Evolutionary conservation across 2,797 vertebrate genomes (phyloP), one percentile per base, ranked within the genome.

Genomic region (Rhodeus uyekii): DNA sequence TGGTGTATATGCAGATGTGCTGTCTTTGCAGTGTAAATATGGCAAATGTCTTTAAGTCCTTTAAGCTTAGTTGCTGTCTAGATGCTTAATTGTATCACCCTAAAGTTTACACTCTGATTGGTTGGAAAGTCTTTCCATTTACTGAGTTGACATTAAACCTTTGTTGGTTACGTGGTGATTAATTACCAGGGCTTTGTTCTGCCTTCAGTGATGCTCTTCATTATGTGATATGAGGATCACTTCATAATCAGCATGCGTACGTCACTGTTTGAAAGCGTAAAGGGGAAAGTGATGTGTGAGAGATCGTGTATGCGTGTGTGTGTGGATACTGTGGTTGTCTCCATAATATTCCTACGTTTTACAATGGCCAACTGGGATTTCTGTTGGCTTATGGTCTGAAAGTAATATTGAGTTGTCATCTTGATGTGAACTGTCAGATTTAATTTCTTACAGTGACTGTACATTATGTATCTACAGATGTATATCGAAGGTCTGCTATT

Each of bases 351-450:
- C 18, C 64, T 71, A 58, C 72, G 16, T 64, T 65, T 38, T 29
- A n/a, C 58, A n/a, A 27, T 22, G 12, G n/a, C 29, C 24, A 34
- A 8, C 38, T 16, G 5, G 29, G 22, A 34, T 29, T 32, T 67
- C 46, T 73, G 60, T 69, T 80, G 50, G 64, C 80, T 84, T 82
- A 42, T 60, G 42, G 24, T 83, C 58, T 72, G 53, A 75, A 81
- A 53, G n/a, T 48, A 55, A 63, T 8, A 46, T 76, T 9, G 39
- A n/a, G 13, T 53, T 12, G n/a, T 84, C 72, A 80, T 75, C 39
- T 68, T 73, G 19, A 80, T 74, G 22, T 55, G 22, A 63, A 29
- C n/a, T n/a, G 44, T 32, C 58, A 72, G 65, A 55, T 61, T 77
- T 29, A 60, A 60, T 48, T 46, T 71, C 34, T 22, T 61, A 22